These are phyloP conservation scores for Trematomus bernacchii DNA, from an alignment of 2,797 vertebrate species.

Conservation along the genomic window DNA sequence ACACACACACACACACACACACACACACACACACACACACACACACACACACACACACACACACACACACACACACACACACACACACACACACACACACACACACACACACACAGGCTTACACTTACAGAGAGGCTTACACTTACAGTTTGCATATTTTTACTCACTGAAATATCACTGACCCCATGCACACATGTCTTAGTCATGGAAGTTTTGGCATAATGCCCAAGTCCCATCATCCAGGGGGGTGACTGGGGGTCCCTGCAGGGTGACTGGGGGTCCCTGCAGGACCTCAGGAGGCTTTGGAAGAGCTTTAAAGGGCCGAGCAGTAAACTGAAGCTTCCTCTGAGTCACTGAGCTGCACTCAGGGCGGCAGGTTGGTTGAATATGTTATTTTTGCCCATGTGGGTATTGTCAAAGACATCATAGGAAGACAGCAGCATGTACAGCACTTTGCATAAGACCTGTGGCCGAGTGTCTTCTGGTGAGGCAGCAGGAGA, in stretches of 20 bases:
- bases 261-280: too few relatives aligned
- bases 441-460: neutral
- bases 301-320: constrained; percentile 56
- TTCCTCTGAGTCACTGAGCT: constrained; percentile 1
- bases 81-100: too few relatives aligned
- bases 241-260: neutral
- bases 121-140: constrained; percentile 38
- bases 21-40: too few relatives aligned
- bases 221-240: constrained; percentile 22
- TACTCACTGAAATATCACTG: constrained; percentile 8
- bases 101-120: too few relatives aligned
- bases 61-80: too few relatives aligned
- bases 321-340: constrained; percentile 11
- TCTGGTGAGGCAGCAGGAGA: constrained; percentile 25
- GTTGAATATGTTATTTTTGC: neutral
- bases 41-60: too few relatives aligned
- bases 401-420: neutral
- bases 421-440: neutral
- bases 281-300: constrained; percentile 19
- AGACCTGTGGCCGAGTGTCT: neutral
- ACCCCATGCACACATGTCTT: constrained; percentile 34
- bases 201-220: constrained; percentile 35
- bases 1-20: too few relatives aligned
- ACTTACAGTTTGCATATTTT: constrained; percentile 63
- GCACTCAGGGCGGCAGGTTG: neutral